Evolutionary conservation across 2,113 vertebrate genomes (phyloP), one percentile per base, ranked within the genome.

Genomic region (Ammodramus savannarum): DNA sequence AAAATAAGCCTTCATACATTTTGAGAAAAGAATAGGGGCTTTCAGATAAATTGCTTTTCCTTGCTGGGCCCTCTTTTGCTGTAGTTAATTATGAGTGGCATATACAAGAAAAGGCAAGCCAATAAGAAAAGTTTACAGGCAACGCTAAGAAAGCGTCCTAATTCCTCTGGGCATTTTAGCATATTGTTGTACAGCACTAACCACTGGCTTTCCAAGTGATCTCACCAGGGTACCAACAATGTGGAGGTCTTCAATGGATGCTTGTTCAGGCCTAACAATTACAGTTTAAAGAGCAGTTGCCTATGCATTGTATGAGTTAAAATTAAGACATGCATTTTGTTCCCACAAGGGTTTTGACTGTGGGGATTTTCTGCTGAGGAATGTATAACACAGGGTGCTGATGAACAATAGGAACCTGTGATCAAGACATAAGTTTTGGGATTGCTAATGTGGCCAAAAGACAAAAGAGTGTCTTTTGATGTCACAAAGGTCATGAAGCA

Each of bases 31-130:
- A 96, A 95, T 89, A 73, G 85, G 62, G 79, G 90, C 94, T 93
- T 95, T 95, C 89, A 96, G 92, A 95, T 78, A 94, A 91, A 89
- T 87, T 93, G 85, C 73, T 90, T 95, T 89, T 89, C 55, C 85
- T 96, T 86, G 36, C 74, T 93, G 78, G 38, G 76, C 41, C 23
- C n/a, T 89, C 66, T 93, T 96, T 92, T 95, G 63, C 87, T 48
- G 38, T 18, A 86, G 77, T 94, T 97, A 96, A 97, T 96, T 91
- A 88, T 84, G 68, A 97, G 87, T 97, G 95, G 46, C 95, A 97
- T 59, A 87, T 36, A 67, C 55, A 87, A 96, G 86, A 94, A 94
- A 93, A 78, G 71, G 44, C 68, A 93, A 93, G 54, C 74, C 93
- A 93, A 16, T 87, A 95, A 97, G 90, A 95, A 89, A 93, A 90